A percentile compares a stretch with the other conserved stretches of the same genome.
Conservation (phyloP, 2,113 vertebrate genomes). For the Machaerirhynchus nigripectus region DNA sequence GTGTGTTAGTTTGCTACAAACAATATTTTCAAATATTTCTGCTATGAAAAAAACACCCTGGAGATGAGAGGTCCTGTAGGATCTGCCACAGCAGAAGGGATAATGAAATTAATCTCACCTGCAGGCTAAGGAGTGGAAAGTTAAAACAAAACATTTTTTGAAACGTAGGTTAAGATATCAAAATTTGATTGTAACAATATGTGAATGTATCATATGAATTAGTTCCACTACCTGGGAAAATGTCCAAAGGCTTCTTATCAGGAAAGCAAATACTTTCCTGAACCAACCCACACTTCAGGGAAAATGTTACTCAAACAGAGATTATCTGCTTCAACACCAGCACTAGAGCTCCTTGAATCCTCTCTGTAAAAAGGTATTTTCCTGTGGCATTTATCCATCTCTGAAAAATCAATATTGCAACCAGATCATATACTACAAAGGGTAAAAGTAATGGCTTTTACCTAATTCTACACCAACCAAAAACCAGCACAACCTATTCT, state of each 20-base stretch:
- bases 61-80: neutral
- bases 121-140: neutral
- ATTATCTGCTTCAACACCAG: neutral
- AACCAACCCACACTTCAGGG: neutral
- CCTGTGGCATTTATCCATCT: neutral
- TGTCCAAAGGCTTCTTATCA: neutral
- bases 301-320: neutral
- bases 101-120: conserved; percentile 15
- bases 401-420: neutral
- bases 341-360: neutral
- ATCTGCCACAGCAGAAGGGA: neutral
- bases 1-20: neutral
- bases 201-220: neutral
- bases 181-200: neutral
- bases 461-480: neutral
- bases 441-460: neutral
- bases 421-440: neutral
- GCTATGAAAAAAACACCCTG: neutral
- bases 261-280: neutral
- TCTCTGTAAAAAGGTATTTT: neutral
- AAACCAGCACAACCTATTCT: neutral
- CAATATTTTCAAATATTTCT: neutral
- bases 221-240: conserved; percentile 7
- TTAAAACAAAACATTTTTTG: neutral
- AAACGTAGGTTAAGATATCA: neutral